Evolutionary conservation across 2,888 invertebrate species (phyloP).

Genomic region (Junonia oenone): DNA sequence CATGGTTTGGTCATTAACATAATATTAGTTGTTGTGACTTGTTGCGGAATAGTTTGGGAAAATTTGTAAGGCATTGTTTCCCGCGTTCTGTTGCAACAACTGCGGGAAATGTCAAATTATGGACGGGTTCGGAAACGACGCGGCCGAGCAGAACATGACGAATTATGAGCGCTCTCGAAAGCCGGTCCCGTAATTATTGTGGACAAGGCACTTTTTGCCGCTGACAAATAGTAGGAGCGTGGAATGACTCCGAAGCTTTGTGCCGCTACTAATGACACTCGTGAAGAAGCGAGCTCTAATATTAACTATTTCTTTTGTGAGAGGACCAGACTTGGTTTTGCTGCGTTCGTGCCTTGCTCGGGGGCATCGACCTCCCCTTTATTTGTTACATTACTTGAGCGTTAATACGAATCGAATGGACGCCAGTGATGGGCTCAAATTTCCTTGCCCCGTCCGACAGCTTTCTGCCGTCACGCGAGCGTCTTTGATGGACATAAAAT

Average conservation of each 20-base stretch:
- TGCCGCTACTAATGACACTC: conserved; percentile 74
- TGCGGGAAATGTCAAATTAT: conserved; percentile 76
- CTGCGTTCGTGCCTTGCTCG: conserved; percentile 53
- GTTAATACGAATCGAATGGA: conserved; percentile 74
- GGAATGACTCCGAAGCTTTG: conserved; percentile 73
- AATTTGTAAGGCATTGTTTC: conserved; percentile 35
- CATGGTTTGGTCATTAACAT: no score
- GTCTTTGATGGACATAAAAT: conserved; percentile 58
- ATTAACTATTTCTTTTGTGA: conserved; percentile 77
- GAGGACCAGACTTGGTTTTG: conserved; percentile 57
- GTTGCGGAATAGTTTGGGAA: not conserved
- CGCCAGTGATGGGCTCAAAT: conserved; percentile 65
- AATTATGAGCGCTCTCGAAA: conserved; percentile 72
- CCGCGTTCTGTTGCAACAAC: conserved; percentile 54
- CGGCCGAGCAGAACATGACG: conserved; percentile 78
- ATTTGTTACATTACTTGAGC: conserved; percentile 66
- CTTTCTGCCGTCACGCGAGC: conserved; percentile 64
- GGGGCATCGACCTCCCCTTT: conserved; percentile 70
- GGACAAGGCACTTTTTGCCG: conserved; percentile 77
- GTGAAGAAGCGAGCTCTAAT: conserved; percentile 66
- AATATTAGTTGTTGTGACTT: not conserved
- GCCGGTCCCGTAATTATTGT: conserved; percentile 78
- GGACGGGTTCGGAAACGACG: conserved; percentile 68
- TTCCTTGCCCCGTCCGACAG: conserved; percentile 55
- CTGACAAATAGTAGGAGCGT: conserved; percentile 76